phyloP scores from a whole-genome alignment of 2,113 vertebrate genomes.

The Setophaga kirtlandii region DNA sequence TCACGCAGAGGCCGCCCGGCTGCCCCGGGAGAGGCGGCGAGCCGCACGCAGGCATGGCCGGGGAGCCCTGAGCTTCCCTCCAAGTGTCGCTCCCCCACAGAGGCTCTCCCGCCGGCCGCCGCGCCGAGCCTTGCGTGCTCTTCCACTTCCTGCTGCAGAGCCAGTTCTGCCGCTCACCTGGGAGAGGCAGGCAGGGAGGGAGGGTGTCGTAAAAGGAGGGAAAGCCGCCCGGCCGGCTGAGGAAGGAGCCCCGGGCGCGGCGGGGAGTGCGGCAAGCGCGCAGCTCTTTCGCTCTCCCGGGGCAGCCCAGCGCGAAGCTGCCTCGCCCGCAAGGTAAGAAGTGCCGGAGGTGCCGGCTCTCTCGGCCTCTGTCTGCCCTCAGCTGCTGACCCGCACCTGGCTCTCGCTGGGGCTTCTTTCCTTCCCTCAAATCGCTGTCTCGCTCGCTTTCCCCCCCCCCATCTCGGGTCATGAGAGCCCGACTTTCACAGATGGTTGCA shows the following conservation, averaged over 20 bases:
- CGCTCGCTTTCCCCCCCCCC: neutral
- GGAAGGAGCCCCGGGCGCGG: neutral
- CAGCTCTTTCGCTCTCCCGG: neutral
- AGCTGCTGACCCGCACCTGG: slow-evolving; percentile 24
- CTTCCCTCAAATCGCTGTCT: neutral
- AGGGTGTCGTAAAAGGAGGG: slow-evolving; percentile 30
- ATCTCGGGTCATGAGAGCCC: neutral
- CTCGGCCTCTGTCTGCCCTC: neutral
- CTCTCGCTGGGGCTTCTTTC: neutral
- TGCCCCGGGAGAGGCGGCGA: neutral
- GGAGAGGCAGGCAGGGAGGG: neutral
- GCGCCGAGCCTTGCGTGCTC: neutral
- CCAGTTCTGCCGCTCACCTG: slow-evolving; percentile 76
- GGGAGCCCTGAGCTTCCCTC: neutral
- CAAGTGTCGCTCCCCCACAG: slow-evolving; percentile 32
- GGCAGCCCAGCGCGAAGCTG: neutral
- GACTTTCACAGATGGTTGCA: slow-evolving; percentile 25
- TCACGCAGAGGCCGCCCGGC: neutral
- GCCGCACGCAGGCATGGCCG: fast-evolving
- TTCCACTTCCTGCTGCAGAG: slow-evolving; percentile 76
- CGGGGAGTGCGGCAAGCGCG: neutral
- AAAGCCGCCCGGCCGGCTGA: neutral
- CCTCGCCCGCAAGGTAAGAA: slow-evolving; percentile 64
- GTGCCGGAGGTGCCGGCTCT: neutral
- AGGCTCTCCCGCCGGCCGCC: neutral